A percentile compares a stretch with the other conserved stretches of the same genome.
Conservation (phyloP, 2,797 vertebrate genomes). For the Synanceia verrucosa region DNA sequence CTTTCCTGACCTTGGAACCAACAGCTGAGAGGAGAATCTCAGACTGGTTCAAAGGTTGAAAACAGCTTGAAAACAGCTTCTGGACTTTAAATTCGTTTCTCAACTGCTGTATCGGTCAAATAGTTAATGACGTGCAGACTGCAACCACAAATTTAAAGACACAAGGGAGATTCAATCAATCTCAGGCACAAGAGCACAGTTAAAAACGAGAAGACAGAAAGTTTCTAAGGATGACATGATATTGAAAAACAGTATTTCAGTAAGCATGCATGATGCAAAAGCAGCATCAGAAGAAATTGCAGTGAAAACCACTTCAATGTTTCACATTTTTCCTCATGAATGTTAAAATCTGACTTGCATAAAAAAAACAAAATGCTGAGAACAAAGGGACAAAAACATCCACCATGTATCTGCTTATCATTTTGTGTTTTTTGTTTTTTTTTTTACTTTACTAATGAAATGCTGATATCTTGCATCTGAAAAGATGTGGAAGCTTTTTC, state of each 20-base stretch:
- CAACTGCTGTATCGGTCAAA: neutral
- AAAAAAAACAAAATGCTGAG: neutral
- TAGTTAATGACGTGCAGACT: neutral
- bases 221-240: neutral
- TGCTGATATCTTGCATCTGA: conserved; percentile 10
- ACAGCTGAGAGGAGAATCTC: neutral
- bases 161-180: neutral
- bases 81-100: neutral
- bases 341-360: neutral
- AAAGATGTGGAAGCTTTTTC: conserved; percentile 28
- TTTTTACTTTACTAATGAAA: conserved; percentile 14
- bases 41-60: neutral
- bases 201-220: neutral
- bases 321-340: neutral
- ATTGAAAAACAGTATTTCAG: neutral
- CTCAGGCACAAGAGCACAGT: neutral
- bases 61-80: neutral
- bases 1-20: neutral
- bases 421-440: conserved; percentile 2
- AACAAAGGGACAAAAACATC: neutral
- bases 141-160: neutral
- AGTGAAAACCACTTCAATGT: neutral
- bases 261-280: neutral
- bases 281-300: neutral
- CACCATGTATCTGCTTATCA: neutral